These are phyloP conservation scores for Xerus rutilus DNA, from an alignment of 2,797 vertebrate species.

Conservation along the genomic window DNA sequence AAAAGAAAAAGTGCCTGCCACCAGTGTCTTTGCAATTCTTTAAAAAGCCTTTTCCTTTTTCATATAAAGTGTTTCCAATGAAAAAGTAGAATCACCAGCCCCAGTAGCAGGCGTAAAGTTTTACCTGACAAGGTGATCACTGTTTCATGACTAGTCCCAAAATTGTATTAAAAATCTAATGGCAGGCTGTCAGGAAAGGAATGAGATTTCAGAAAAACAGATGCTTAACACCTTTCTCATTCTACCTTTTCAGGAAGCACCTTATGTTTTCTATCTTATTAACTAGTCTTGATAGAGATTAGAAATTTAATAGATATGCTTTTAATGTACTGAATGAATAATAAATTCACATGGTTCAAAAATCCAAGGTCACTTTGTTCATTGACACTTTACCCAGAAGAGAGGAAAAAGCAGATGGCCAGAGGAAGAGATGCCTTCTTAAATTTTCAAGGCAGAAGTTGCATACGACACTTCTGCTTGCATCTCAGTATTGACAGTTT, in stretches of 20 bases:
- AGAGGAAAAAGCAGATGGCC: neutral
- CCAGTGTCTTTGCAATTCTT: neutral
- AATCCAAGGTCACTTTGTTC: neutral
- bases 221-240: neutral
- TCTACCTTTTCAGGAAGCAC: neutral
- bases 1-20: conserved; percentile 34
- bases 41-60: conserved; percentile 44
- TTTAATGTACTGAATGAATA: conserved; percentile 15
- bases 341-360: neutral
- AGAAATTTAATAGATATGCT: neutral
- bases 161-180: neutral
- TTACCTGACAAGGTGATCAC: neutral
- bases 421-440: neutral
- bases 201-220: neutral
- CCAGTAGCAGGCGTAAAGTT: neutral
- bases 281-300: neutral
- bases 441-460: neutral
- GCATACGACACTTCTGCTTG: neutral
- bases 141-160: neutral
- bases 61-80: neutral
- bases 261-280: conserved; percentile 13
- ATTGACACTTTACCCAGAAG: neutral
- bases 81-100: neutral
- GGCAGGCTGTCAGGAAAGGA: neutral
- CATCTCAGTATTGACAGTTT: neutral